Conservation (phyloP, 1,140 invertebrate species). For the Helicoverpa zea region DNA sequence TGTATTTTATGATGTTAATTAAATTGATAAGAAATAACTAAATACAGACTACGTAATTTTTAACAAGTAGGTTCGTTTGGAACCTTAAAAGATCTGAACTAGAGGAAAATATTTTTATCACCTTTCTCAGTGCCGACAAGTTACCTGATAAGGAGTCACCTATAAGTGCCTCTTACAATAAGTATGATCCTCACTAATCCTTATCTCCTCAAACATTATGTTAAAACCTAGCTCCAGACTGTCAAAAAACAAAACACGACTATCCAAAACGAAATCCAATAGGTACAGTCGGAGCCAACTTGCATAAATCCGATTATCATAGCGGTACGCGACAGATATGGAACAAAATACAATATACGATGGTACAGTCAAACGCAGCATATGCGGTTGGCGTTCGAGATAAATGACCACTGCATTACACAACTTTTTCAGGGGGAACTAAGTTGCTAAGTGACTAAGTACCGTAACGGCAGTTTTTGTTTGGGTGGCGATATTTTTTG, state of each 20-base stretch:
- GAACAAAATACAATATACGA: conserved; percentile 46
- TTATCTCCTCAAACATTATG: too few relatives aligned
- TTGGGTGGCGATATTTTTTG: conserved; percentile 8
- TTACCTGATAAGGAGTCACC: too few relatives aligned
- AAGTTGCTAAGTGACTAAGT: conserved; percentile 45
- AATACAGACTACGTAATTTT: too few relatives aligned
- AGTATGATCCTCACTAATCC: too few relatives aligned
- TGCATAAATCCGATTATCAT: conserved; percentile 42
- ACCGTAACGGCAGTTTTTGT: conserved; percentile 30
- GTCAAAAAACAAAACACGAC: background rate
- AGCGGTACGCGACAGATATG: conserved; percentile 22
- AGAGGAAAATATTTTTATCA: too few relatives aligned
- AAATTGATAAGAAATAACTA: too few relatives aligned
- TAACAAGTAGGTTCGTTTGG: too few relatives aligned
- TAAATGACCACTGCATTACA: conserved; percentile 72
- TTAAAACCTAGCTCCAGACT: background rate
- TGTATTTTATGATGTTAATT: too few relatives aligned
- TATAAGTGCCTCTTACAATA: too few relatives aligned
- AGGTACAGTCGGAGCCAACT: background rate
- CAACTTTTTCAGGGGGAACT: conserved; percentile 66
- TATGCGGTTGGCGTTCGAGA: conserved; percentile 66
- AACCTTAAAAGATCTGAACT: too few relatives aligned
- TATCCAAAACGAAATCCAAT: conserved; percentile 7
- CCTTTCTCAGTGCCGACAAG: too few relatives aligned
- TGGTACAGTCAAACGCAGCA: conserved; percentile 47